Conservation (phyloP, 2,113 vertebrate species). For the Clinocottus analis region DNA sequence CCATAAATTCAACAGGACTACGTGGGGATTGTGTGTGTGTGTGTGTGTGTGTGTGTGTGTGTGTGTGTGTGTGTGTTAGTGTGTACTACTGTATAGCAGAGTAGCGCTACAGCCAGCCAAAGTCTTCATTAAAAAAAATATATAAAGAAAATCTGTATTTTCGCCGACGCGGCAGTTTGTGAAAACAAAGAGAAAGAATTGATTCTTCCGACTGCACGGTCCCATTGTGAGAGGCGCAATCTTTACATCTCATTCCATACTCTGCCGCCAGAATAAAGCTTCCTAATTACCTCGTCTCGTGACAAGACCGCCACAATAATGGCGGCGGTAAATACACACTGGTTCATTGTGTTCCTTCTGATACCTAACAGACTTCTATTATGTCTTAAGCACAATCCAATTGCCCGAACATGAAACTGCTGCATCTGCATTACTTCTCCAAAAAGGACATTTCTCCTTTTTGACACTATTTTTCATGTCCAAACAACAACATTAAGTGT, state of each 20-base stretch:
- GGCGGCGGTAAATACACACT: conserved; percentile 46
- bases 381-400: conserved; percentile 39
- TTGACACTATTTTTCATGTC: conserved; percentile 27
- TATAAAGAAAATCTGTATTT: conserved; percentile 61
- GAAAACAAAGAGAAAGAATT: conserved; percentile 64
- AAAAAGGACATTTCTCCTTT: conserved; percentile 8
- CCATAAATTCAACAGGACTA: conserved; percentile 47
- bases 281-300: conserved; percentile 54
- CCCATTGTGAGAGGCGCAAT: conserved; percentile 53
- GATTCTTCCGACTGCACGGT: conserved; percentile 56
- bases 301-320: conserved; percentile 44
- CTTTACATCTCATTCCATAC: conserved; percentile 60
- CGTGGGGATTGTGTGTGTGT: conserved; percentile 34
- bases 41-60: conserved; percentile 9
- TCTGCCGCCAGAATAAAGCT: conserved; percentile 48
- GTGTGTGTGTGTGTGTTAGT: conserved; percentile 12
- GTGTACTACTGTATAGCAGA: conserved; percentile 1
- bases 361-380: conserved; percentile 51
- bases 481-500: conserved; percentile 66
- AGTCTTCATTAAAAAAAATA: conserved; percentile 35
- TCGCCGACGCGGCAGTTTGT: conserved; percentile 61
- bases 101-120: conserved; percentile 33
- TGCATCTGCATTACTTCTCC: conserved; percentile 36
- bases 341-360: conserved; percentile 59
- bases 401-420: conserved; percentile 21